Base-by-base conservation (phyloP, 2,797 vertebrate genomes). In the Gambusia yucatana region DNA sequence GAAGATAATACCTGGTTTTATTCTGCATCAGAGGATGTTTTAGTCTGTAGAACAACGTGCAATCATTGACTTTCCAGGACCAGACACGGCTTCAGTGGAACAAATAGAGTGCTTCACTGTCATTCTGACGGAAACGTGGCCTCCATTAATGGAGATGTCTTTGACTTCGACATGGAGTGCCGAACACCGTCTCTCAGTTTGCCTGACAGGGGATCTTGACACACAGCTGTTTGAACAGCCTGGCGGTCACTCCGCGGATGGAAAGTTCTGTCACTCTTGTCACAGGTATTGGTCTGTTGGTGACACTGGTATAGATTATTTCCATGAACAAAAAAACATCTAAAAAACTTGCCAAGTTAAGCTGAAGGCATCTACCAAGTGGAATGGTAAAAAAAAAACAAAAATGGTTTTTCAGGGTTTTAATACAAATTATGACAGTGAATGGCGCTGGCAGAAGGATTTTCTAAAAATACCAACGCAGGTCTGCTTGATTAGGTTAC, bases 221-320 rank as follows among this genome's bases (percentile, higher is more conserved):
- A 36, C 61, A 65, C 61, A 65, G 61, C 61, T 65, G 33, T 39
- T 65, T 20, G 61, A 65, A 39, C 61, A 65, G 61, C 61, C 33
- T 65, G 61, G 16, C 33, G 33, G 16, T 65, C 17, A 36, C 61
- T 65, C 30, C 16, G 14, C 14, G 30, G 59, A 61, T 33, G 28
- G 6, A 61, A 33, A 61, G 16, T 59, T 59, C n/a, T 59, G n/a
- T 65, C 33, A 65, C 33, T 39, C 7, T 20, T 65, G 61, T 36
- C 33, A 20, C 61, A 39, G 33, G 61, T 39, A 5, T 20, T 36
- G 30, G 61, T 36, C 33, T 39, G 17, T 20, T 65, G 61, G 61
- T 65, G 61, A 65, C 61, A 20, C 30, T 65, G 61, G 16, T 33
- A 33, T 65, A 2, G 33, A 36, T 36, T 65, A 65, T 65, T 36